phyloP scores from a whole-genome alignment of 2,888 invertebrate genomes.

The Kryphioiulus occultus region DNA sequence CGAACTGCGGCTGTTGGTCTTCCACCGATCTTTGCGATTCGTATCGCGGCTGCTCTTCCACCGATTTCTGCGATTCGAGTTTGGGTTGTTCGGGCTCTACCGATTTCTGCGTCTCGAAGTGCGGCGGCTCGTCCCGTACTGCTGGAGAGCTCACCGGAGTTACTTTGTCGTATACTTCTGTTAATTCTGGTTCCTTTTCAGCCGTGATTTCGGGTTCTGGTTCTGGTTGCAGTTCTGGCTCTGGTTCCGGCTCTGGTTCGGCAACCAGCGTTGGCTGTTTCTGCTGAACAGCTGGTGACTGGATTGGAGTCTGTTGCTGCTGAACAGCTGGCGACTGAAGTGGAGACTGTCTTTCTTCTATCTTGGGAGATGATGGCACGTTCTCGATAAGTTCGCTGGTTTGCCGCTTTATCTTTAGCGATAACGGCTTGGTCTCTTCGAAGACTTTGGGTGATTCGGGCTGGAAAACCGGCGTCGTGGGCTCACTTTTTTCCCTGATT shows the following conservation, averaged over 20 bases:
- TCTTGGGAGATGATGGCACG: neutral
- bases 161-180: neutral
- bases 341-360: neutral
- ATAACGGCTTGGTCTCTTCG: neutral
- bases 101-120: neutral
- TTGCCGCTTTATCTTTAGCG: neutral
- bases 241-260: neutral
- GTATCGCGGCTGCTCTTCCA: neutral
- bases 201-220: neutral
- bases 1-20: neutral
- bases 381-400: neutral
- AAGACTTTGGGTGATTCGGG: neutral
- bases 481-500: neutral
- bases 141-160: neutral
- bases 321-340: neutral
- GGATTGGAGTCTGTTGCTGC: too few species aligned
- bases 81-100: neutral
- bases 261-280: neutral
- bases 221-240: neutral
- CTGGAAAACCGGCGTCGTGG: neutral
- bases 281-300: neutral
- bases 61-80: neutral
- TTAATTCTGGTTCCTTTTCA: constrained; percentile 15
- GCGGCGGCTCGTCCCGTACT: neutral
- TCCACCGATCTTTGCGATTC: neutral